Conservation (phyloP, 2,888 invertebrate species). For the Griposia aprilina region DNA sequence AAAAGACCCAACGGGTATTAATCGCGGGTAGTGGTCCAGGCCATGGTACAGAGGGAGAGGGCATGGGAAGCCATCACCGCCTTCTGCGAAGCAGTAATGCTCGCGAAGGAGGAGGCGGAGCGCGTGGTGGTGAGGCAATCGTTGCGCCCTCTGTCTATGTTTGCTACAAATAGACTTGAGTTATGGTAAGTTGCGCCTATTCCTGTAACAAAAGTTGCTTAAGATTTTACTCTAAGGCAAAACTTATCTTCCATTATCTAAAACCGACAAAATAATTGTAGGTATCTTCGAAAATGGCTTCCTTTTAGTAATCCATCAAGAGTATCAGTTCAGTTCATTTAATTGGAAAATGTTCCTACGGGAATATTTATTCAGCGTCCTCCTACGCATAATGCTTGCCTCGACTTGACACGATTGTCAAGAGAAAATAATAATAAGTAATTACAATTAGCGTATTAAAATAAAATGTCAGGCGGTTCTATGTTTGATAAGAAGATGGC, state of each 20-base stretch:
- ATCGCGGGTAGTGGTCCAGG: too few species aligned
- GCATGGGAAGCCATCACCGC: too few species aligned
- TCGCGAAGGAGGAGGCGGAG: too few species aligned
- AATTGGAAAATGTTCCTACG: not conserved
- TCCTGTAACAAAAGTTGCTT: not conserved
- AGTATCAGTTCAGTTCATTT: not conserved
- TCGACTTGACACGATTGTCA: not conserved
- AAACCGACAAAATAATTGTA: not conserved
- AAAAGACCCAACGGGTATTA: too few species aligned
- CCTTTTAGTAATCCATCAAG: constrained; percentile 9
- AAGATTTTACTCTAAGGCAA: not conserved
- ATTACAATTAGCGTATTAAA: not conserved
- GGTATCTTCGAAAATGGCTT: not conserved
- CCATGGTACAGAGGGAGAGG: too few species aligned
- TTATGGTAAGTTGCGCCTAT: not conserved
- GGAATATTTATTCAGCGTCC: not conserved
- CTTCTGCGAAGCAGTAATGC: too few species aligned
- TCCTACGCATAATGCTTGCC: not conserved
- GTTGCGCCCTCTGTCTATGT: too few species aligned
- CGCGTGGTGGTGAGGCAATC: too few species aligned
- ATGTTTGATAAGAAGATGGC: not conserved
- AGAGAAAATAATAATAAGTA: not conserved
- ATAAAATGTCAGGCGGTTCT: not conserved
- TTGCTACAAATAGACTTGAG: too few species aligned
- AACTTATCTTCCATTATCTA: constrained; percentile 4